Conservation (phyloP, 2,888 invertebrate species). For the Agrotis ipsilon region DNA sequence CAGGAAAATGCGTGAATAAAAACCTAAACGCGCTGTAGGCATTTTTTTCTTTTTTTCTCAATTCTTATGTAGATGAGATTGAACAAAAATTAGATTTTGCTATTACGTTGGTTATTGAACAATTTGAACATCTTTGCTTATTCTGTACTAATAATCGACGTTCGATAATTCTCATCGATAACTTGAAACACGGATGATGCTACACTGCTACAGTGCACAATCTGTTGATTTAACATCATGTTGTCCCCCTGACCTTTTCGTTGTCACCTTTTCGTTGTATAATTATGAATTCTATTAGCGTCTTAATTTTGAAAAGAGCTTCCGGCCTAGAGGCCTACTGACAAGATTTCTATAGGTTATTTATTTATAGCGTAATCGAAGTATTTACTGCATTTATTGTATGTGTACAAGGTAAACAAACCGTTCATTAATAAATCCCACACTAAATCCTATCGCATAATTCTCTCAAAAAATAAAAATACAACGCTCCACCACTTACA, state of each 20-base stretch:
- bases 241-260: no score
- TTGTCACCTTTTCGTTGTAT: no score
- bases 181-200: background rate
- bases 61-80: background rate
- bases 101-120: background rate
- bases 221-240: no score
- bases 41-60: conserved; percentile 6
- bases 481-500: conserved; percentile 21
- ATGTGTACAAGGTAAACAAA: background rate
- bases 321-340: no score
- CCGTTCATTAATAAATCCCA: background rate
- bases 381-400: no score
- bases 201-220: background rate
- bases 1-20: conserved; percentile 8
- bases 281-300: no score
- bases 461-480: conserved; percentile 31
- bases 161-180: background rate
- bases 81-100: background rate
- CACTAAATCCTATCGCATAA: conserved; percentile 6
- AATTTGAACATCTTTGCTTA: no score
- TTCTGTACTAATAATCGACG: background rate
- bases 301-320: no score
- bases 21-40: conserved; percentile 12
- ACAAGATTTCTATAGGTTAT: no score
- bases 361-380: no score